Conservation (phyloP, 2,888 invertebrate species). For the Nebria salina region DNA sequence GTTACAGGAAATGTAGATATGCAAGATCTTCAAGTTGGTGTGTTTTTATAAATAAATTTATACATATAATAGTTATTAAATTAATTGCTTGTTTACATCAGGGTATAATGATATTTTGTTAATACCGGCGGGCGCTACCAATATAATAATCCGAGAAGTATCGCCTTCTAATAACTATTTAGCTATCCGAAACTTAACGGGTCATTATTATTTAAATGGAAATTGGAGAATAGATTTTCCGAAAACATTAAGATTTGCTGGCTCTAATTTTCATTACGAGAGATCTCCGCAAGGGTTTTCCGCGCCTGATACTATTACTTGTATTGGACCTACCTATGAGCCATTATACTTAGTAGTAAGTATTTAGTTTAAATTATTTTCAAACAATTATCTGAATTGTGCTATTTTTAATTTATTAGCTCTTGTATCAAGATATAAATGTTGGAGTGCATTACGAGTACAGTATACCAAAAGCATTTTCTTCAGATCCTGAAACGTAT, state of each 20-base stretch:
- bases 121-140: constrained; percentile 93
- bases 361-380: constrained; percentile 50
- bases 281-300: constrained; percentile 82
- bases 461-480: constrained; percentile 80
- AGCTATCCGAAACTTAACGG: constrained; percentile 85
- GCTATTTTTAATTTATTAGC: constrained; percentile 62
- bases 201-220: constrained; percentile 92
- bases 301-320: constrained; percentile 84
- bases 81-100: constrained; percentile 57
- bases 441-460: constrained; percentile 91
- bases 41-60: constrained; percentile 50
- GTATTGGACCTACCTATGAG: constrained; percentile 91
- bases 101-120: constrained; percentile 93
- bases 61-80: background rate
- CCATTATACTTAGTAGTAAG: constrained; percentile 84
- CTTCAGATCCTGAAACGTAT: constrained; percentile 78
- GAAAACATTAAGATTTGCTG: constrained; percentile 79
- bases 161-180: constrained; percentile 89
- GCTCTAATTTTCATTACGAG: constrained; percentile 88
- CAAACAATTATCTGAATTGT: background rate
- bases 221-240: constrained; percentile 95
- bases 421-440: constrained; percentile 84
- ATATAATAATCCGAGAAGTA: constrained; percentile 82
- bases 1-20: constrained; percentile 75
- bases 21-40: constrained; percentile 79